Conservation (phyloP, 2,113 vertebrate genomes). For the Seriola quinqueradiata region DNA sequence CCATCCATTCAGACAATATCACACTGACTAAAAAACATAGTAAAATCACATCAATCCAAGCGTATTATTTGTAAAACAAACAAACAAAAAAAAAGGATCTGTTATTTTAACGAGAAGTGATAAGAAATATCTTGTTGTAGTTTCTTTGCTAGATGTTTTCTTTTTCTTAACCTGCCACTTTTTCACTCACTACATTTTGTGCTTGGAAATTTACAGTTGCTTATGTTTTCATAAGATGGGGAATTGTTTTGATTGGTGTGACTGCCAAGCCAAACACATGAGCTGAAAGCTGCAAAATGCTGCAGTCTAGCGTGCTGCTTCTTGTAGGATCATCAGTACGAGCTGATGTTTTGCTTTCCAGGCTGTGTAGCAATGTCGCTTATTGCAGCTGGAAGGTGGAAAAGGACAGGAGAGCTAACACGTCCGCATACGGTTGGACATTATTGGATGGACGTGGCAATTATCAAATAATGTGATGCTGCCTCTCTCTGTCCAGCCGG, state of each 20-base stretch:
- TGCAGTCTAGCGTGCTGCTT: not conserved
- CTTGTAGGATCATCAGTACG: not conserved
- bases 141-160: not conserved
- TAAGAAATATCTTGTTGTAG: not conserved
- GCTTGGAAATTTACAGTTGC: constrained; percentile 8
- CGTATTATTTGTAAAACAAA: no score
- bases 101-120: not conserved
- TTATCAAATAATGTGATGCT: constrained; percentile 17
- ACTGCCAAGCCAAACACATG: not conserved
- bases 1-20: not conserved
- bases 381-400: not conserved
- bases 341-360: not conserved
- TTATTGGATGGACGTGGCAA: constrained; percentile 21
- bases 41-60: not conserved
- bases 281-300: not conserved
- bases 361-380: not conserved
- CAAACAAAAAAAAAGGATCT: not conserved
- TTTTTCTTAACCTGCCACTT: not conserved
- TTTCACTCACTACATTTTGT: not conserved
- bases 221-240: constrained; percentile 9
- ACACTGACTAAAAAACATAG: not conserved
- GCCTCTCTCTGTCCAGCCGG: constrained; percentile 5
- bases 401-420: not conserved
- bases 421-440: not conserved
- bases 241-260: not conserved